These are phyloP conservation scores for Cathartes aura DNA, from an alignment of 2,113 vertebrate species.

Conservation along the genomic window DNA sequence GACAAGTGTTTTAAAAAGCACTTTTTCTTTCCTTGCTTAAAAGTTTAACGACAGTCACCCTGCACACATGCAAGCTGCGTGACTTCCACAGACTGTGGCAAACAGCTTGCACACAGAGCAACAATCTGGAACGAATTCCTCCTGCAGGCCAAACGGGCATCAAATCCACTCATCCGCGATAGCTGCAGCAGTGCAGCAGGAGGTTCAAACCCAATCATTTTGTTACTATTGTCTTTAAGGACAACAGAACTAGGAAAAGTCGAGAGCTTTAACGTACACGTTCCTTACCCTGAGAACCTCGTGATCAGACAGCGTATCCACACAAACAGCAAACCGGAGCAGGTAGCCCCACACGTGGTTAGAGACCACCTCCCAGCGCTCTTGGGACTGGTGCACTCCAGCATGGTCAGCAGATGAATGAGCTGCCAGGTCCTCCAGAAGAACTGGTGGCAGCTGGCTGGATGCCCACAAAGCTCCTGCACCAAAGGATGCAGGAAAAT, in stretches of 20 bases:
- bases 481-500: not conserved
- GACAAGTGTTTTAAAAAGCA: not conserved
- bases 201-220: not conserved
- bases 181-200: not conserved
- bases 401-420: not conserved
- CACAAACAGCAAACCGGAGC: fast-evolving
- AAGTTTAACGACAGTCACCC: not conserved
- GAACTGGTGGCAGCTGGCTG: not conserved
- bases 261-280: fast-evolving
- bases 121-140: not conserved
- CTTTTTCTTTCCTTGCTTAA: not conserved
- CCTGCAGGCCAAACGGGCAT: not conserved
- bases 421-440: not conserved
- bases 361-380: not conserved
- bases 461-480: not conserved
- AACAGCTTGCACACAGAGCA: not conserved
- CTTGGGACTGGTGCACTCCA: no score
- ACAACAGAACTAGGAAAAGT: not conserved
- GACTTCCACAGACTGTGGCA: not conserved
- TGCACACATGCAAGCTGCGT: not conserved
- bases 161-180: fast-evolving
- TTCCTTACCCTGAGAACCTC: fast-evolving
- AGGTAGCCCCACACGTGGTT: fast-evolving
- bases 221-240: not conserved
- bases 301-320: fast-evolving